A percentile compares a stretch with the other conserved stretches of the same genome.
phyloP scores from a whole-genome alignment of 2,888 invertebrate species.

The Helobdella robusta region DNA sequence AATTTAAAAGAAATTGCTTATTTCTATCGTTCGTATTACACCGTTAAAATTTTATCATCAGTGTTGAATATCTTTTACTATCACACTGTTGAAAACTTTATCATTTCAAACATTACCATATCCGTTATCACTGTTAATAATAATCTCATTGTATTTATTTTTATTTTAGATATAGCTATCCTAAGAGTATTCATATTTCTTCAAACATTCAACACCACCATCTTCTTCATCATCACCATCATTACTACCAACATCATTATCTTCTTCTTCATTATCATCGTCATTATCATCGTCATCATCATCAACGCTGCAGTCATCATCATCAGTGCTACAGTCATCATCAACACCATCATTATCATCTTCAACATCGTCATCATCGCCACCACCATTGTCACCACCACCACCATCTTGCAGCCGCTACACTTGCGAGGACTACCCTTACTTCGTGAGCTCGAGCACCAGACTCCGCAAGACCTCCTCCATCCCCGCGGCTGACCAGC shows the following conservation, averaged over 20 bases:
- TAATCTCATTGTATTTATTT: too few relatives aligned
- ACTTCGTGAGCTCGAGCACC: not conserved
- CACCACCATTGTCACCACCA: not conserved
- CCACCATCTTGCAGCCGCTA: not conserved
- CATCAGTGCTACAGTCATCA: too few relatives aligned
- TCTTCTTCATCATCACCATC: not conserved
- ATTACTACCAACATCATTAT: too few relatives aligned
- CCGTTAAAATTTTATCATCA: not conserved
- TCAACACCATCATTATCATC: not conserved
- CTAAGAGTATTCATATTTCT: too few relatives aligned
- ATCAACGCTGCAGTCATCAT: too few relatives aligned
- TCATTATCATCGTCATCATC: too few relatives aligned
- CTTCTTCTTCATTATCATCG: too few relatives aligned
- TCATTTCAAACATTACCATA: not conserved
- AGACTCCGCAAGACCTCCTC: constrained; percentile 10
- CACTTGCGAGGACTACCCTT: constrained; percentile 7
- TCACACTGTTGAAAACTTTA: not conserved
- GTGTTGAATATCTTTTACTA: not conserved
- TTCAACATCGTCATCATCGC: too few relatives aligned
- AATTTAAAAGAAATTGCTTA: too few relatives aligned
- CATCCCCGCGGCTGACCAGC: not conserved
- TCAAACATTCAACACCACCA: constrained; percentile 4
- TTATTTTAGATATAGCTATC: too few relatives aligned
- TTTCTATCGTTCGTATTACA: too few relatives aligned
- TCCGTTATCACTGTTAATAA: too few relatives aligned